Evolutionary conservation across 2,888 invertebrate genomes (phyloP).

Genomic region (Troides aeacus): DNA sequence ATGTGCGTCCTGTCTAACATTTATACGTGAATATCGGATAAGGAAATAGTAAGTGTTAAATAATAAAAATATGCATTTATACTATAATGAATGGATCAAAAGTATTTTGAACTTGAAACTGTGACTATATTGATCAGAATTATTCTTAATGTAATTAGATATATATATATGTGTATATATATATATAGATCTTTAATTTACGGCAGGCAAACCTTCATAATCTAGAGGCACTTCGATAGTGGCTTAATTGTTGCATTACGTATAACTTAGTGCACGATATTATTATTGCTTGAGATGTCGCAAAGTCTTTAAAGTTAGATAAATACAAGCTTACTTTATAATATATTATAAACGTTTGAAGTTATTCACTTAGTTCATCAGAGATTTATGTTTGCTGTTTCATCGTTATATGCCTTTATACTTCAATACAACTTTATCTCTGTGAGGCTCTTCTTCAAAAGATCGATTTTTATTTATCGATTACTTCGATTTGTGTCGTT

Average conservation of each 20-base stretch:
- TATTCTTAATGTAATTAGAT: slow-evolving; percentile 8
- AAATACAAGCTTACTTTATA: slow-evolving; percentile 63
- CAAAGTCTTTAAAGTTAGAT: slow-evolving; percentile 41
- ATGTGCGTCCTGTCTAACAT: slow-evolving; percentile 54
- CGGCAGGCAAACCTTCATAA: slow-evolving; percentile 50
- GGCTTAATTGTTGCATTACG: slow-evolving; percentile 54
- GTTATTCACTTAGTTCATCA: slow-evolving; percentile 34
- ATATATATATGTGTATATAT: slow-evolving; percentile 14
- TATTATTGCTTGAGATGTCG: slow-evolving; percentile 53
- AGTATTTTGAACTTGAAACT: slow-evolving; percentile 1
- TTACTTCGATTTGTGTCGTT: too few species aligned
- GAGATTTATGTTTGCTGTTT: too few species aligned
- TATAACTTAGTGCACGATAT: slow-evolving; percentile 51
- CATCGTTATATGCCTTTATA: too few species aligned
- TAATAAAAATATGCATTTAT: not conserved
- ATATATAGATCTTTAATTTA: slow-evolving; percentile 34
- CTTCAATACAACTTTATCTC: too few species aligned
- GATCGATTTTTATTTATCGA: too few species aligned
- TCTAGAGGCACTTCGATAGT: slow-evolving; percentile 72
- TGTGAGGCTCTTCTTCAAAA: too few species aligned
- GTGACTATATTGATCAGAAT: slow-evolving; percentile 30
- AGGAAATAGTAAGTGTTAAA: not conserved
- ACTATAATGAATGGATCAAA: too few species aligned
- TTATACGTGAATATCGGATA: slow-evolving; percentile 32
- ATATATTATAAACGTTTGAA: slow-evolving; percentile 73